These are phyloP conservation scores for Parelbella ahira DNA, from an alignment of 2,888 invertebrate genomes.

Conservation along the genomic window DNA sequence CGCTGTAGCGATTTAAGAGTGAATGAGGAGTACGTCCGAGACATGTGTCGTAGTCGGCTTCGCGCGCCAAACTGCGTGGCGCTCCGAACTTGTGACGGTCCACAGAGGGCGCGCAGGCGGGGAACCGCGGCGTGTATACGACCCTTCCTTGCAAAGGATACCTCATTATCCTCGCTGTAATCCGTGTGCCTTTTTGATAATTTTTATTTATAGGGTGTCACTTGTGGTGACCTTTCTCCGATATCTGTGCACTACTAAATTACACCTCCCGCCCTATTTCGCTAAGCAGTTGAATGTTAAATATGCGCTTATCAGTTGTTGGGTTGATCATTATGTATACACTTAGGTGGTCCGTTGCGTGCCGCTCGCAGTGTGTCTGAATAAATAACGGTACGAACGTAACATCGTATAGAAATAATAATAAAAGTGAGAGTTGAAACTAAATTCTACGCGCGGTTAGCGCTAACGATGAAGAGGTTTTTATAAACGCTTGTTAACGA, in stretches of 20 bases:
- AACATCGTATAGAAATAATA: slow-evolving; percentile 27
- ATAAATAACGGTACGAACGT: slow-evolving; percentile 25
- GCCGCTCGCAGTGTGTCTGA: slow-evolving; percentile 21
- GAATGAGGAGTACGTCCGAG: slow-evolving; percentile 38
- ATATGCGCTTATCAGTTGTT: slow-evolving; percentile 15
- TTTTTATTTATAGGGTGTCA: slow-evolving; percentile 64
- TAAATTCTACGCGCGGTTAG: slow-evolving; percentile 26
- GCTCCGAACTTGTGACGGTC: slow-evolving; percentile 57
- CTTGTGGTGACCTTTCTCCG: slow-evolving; percentile 49
- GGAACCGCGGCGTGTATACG: slow-evolving; percentile 31
- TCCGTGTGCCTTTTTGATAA: slow-evolving; percentile 74
- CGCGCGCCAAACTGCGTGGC: slow-evolving; percentile 73
- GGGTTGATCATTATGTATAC: slow-evolving; percentile 14
- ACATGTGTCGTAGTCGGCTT: slow-evolving; percentile 53
- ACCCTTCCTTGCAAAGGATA: slow-evolving; percentile 68
- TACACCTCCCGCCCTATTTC: neutral
- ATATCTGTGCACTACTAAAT: slow-evolving; percentile 28
- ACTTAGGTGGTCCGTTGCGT: slow-evolving; percentile 20
- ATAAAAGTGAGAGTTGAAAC: slow-evolving; percentile 28
- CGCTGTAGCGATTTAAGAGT: slow-evolving; percentile 54
- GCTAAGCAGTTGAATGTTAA: slow-evolving; percentile 12
- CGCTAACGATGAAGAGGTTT: slow-evolving; percentile 22
- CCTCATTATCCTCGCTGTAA: slow-evolving; percentile 78
- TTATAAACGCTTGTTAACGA: slow-evolving; percentile 21
- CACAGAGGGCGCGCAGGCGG: slow-evolving; percentile 51